Evolutionary conservation across 2,797 vertebrate species (phyloP), one percentile per base, ranked within the genome.

Genomic region (Acridotheres tristis): DNA sequence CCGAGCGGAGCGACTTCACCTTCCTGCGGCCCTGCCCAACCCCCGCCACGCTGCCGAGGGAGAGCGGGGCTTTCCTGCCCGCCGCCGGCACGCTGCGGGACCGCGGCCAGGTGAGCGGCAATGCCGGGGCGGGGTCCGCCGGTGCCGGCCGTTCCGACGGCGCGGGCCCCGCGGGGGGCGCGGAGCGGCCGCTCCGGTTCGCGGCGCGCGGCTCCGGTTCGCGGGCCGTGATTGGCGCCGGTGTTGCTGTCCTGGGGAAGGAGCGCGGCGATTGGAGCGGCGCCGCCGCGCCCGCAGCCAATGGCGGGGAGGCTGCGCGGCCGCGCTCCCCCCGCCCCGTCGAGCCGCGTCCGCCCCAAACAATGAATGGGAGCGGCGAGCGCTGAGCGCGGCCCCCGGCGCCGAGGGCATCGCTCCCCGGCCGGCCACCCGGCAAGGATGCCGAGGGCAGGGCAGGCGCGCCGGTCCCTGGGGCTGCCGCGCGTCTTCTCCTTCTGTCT

Each of bases 1-100:
- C 99, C 40, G 99, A 98, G 79, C 97, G 98, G 86, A 99, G 98
- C 95, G 98, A 98, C 92, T 98, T 98, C 96, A 98, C 98, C 90
- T 98, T 98, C 85, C 97, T 98, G 77, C 98, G 98, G 88, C 98
- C 98, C 11, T 96, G 96, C 79, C 97, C 97, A 11, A 94, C 96
- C 82, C 91, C 97, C n/a, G 95, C 96, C 11, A 96, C 97, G 32
- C 95, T 98, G 36, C 97, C 97, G 16, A 95, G 93, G 95, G 97
- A 97, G 27, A 91, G 94, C 13, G 97, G 97, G 40, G 54, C 80
- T 79, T 96, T 97, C 88, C 75, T 93, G 58, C 96, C 97, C 30
- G 93, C 93, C 67, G 78, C 87, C 61, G 96, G 93, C 78, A 97
- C 97, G 9, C 91, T 98, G 93, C 96, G 91, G 92, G 97, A 97